These are phyloP conservation scores for Brachyopa scutellaris DNA, from an alignment of 2,888 invertebrate species.

Conservation along the genomic window DNA sequence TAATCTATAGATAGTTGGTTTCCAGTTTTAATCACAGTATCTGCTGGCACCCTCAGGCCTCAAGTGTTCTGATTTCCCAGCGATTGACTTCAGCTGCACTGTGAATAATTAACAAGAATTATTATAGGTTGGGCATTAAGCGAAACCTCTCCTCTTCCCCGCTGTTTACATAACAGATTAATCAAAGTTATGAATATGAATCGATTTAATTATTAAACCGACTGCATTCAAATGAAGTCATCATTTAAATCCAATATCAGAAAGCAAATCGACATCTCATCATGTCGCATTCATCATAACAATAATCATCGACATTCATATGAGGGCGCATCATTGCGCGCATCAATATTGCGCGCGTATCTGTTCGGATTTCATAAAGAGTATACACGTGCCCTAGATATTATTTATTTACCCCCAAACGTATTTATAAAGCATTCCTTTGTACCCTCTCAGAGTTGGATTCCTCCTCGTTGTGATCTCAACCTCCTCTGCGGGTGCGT, in stretches of 20 bases:
- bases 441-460: constrained; percentile 14
- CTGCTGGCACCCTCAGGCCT: constrained; percentile 24
- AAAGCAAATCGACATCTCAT: constrained; percentile 35
- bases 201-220: constrained; percentile 47
- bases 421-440: constrained; percentile 40
- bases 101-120: constrained; percentile 22
- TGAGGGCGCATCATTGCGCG: neutral
- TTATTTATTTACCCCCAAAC: constrained; percentile 44
- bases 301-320: constrained; percentile 44
- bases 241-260: constrained; percentile 9
- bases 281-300: constrained; percentile 51
- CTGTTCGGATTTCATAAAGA: constrained; percentile 1
- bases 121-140: constrained; percentile 26
- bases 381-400: constrained; percentile 58
- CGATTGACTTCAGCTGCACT: constrained; percentile 5
- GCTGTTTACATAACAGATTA: constrained; percentile 20
- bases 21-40: too few relatives aligned
- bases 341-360: constrained; percentile 13
- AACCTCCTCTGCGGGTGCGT: neutral
- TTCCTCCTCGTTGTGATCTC: constrained; percentile 4
- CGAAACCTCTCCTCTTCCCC: too few relatives aligned
- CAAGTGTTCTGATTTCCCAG: constrained; percentile 24
- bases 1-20: neutral
- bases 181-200: constrained; percentile 30
- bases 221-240: constrained; percentile 54